These are phyloP conservation scores for Archilochus colubris DNA, from an alignment of 2,113 vertebrate species.

Conservation along the genomic window DNA sequence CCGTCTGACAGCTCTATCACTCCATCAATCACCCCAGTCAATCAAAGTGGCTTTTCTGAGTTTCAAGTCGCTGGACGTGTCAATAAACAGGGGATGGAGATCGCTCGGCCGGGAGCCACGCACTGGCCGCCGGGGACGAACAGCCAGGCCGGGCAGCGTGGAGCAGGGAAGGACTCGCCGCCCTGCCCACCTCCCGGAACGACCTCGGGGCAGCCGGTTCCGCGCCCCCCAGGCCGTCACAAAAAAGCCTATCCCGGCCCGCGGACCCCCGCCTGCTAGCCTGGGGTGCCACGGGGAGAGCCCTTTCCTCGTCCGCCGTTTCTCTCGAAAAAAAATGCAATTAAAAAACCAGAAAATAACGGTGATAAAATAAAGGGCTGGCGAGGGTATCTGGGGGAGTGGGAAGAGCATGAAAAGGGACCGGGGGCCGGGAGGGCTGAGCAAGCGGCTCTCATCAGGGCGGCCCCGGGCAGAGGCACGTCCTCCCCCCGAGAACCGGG, in stretches of 20 bases:
- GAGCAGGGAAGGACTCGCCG: neutral
- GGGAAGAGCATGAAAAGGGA: neutral
- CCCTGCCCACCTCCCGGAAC: neutral
- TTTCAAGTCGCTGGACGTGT: slow-evolving; percentile 74
- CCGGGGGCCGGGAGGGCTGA: neutral
- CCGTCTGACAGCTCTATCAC: slow-evolving; percentile 86
- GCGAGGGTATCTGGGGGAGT: neutral
- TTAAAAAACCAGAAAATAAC: neutral
- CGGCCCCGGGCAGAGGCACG: neutral
- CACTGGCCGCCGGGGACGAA: slow-evolving; percentile 22
- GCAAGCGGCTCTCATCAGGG: neutral
- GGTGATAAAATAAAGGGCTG: neutral
- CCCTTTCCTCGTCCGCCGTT: neutral
- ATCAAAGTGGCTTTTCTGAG: slow-evolving; percentile 85
- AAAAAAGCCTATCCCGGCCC: neutral
- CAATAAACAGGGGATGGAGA: slow-evolving; percentile 76
- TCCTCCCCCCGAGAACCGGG: neutral
- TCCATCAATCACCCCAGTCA: slow-evolving; percentile 82
- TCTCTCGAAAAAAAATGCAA: neutral
- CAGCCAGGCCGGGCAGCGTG: neutral
- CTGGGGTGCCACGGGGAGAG: neutral
- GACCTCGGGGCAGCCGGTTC: neutral
- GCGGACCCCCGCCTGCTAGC: neutral
- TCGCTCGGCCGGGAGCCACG: slow-evolving; percentile 37
- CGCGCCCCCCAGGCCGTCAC: neutral